Conservation (phyloP, 1,140 invertebrate genomes). For the Harlomillsia oculata region DNA sequence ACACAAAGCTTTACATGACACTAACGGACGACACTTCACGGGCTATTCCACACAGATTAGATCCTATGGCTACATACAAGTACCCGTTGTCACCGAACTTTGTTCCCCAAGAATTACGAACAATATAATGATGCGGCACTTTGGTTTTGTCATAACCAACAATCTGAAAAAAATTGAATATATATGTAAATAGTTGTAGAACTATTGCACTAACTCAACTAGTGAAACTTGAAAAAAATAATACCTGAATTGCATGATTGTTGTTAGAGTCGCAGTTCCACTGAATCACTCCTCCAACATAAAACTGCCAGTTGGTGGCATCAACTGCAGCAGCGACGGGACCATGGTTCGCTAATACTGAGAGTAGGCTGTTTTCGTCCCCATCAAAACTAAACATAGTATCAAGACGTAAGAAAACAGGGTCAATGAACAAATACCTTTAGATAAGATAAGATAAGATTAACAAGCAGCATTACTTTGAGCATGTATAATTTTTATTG, state of each 20-base stretch:
- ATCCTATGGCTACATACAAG: constrained; percentile 62
- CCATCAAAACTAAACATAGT: constrained; percentile 50
- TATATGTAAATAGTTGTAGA: too few relatives aligned
- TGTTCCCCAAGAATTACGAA: constrained; percentile 74
- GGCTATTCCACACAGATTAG: constrained; percentile 63
- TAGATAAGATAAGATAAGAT: constrained; percentile 19
- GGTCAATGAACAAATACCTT: not conserved
- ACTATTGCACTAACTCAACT: not conserved
- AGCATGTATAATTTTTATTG: constrained; percentile 44
- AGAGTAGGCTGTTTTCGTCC: constrained; percentile 56
- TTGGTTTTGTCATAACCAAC: constrained; percentile 69
- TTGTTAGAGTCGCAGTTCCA: constrained; percentile 60
- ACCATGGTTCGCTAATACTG: constrained; percentile 55
- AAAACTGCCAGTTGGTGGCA: constrained; percentile 76
- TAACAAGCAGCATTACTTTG: constrained; percentile 42
- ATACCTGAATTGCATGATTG: constrained; percentile 66
- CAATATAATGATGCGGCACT: constrained; percentile 68
- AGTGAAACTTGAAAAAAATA: not conserved
- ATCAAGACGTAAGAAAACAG: not conserved
- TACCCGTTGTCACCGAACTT: constrained; percentile 68
- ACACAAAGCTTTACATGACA: constrained; percentile 14
- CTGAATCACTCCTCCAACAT: constrained; percentile 74
- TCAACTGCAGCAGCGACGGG: constrained; percentile 71
- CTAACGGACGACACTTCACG: constrained; percentile 23
- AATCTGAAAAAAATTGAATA: constrained; percentile 46